Evolutionary conservation across 2,888 invertebrate genomes (phyloP).

Genomic region (Morpho deidamia): DNA sequence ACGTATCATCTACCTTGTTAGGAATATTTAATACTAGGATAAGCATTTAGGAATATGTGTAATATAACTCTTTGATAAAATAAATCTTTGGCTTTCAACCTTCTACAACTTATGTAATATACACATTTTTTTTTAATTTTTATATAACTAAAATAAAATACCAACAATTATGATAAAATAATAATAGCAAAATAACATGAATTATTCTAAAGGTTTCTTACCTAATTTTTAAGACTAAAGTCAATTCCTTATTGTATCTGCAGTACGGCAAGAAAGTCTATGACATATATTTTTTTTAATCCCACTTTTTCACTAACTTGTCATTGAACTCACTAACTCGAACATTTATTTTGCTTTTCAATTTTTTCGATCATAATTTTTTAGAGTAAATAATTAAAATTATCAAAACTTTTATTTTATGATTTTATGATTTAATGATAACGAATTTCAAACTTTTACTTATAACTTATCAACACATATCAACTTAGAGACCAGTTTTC

Average conservation of each 20-base stretch:
- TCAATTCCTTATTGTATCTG: conserved; percentile 1
- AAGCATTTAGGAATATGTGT: conserved; percentile 23
- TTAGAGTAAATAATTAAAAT: no score
- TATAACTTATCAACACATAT: no score
- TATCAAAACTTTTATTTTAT: no score
- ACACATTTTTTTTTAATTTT: background rate
- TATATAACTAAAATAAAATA: background rate
- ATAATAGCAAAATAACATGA: background rate
- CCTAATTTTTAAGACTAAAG: conserved; percentile 1
- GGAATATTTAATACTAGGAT: conserved; percentile 22
- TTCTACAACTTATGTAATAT: background rate
- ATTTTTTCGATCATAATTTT: no score
- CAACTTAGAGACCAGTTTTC: no score
- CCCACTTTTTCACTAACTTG: no score
- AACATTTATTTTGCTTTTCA: no score
- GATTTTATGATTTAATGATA: no score
- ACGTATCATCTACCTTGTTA: conserved; percentile 6
- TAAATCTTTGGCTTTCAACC: conserved; percentile 7
- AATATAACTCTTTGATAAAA: background rate
- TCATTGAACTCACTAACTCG: no score
- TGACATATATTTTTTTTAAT: no score
- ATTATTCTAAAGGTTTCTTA: background rate
- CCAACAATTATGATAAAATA: background rate
- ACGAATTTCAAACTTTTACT: no score
- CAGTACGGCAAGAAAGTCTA: background rate